These are phyloP conservation scores for Hedya salicella DNA, from an alignment of 2,888 invertebrate species.

Conservation along the genomic window DNA sequence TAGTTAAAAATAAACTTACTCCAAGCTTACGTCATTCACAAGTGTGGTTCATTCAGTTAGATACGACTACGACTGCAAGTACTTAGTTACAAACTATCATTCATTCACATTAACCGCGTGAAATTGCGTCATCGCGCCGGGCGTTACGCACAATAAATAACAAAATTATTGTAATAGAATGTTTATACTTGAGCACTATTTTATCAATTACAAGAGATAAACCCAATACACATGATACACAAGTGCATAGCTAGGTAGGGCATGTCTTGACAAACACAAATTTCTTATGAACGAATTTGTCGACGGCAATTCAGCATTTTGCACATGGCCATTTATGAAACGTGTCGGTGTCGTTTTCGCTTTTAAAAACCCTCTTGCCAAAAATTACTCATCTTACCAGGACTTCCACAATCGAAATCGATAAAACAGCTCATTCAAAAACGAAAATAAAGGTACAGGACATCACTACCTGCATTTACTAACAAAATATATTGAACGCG, in stretches of 20 bases:
- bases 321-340: no score
- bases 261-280: no score
- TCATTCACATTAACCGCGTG: constrained; percentile 37
- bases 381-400: no score
- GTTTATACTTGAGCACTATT: constrained; percentile 10
- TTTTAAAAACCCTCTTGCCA: no score
- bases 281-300: no score
- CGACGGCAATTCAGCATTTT: no score
- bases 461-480: constrained; percentile 53
- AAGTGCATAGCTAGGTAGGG: no score
- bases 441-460: constrained; percentile 37
- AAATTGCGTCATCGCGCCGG: constrained; percentile 32
- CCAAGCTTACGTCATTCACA: constrained; percentile 16
- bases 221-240: no score
- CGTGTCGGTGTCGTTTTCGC: no score
- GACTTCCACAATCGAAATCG: constrained; percentile 3
- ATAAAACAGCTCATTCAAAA: constrained; percentile 23
- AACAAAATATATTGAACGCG: constrained; percentile 69
- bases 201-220: background rate
- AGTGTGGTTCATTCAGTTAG: constrained; percentile 22
- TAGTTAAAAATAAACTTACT: constrained; percentile 12
- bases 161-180: constrained; percentile 25
- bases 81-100: constrained; percentile 26
- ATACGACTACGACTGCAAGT: constrained; percentile 1
- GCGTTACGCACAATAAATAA: constrained; percentile 24